phyloP scores from a whole-genome alignment of 2,888 invertebrate species.

The Drosophila greeni region DNA sequence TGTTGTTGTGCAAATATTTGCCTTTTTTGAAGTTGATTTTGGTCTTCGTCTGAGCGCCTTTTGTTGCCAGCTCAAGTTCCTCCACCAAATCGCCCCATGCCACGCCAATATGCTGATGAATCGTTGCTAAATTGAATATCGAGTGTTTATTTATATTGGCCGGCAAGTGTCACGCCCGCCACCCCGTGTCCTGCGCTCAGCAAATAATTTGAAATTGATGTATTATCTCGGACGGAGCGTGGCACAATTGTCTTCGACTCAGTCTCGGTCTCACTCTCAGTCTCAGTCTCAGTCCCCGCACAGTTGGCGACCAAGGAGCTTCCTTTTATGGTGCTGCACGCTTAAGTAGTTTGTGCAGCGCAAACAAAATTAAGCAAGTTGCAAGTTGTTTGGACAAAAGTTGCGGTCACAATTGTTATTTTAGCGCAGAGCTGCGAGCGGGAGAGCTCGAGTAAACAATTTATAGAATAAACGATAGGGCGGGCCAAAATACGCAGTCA shows the following conservation, averaged over 20 bases:
- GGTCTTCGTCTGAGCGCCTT: slow-evolving; percentile 59
- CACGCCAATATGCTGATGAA: slow-evolving; percentile 57
- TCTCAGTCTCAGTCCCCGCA: neutral
- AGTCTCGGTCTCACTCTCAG: neutral
- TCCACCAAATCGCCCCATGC: slow-evolving; percentile 7
- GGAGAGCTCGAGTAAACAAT: slow-evolving; percentile 23
- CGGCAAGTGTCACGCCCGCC: slow-evolving; percentile 43
- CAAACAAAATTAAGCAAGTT: slow-evolving; percentile 60
- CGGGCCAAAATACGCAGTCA: neutral
- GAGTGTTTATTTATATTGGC: slow-evolving; percentile 68
- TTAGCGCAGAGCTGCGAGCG: slow-evolving; percentile 15
- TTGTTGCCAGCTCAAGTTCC: slow-evolving; percentile 59
- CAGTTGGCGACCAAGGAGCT: slow-evolving; percentile 1
- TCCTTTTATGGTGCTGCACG: slow-evolving; percentile 36
- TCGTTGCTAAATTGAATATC: slow-evolving; percentile 69
- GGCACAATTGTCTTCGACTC: slow-evolving; percentile 36
- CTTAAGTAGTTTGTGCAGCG: slow-evolving; percentile 52
- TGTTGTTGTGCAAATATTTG: slow-evolving; percentile 66
- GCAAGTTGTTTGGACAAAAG: slow-evolving; percentile 47
- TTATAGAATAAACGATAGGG: slow-evolving; percentile 26
- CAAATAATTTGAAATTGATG: slow-evolving; percentile 61
- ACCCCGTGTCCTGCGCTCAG: slow-evolving; percentile 16
- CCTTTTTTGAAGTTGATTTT: slow-evolving; percentile 71
- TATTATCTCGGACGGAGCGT: slow-evolving; percentile 46
- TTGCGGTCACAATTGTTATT: slow-evolving; percentile 42